Evolutionary conservation across 2,113 vertebrate species (phyloP).

Genomic region (Oryzias curvinotus): DNA sequence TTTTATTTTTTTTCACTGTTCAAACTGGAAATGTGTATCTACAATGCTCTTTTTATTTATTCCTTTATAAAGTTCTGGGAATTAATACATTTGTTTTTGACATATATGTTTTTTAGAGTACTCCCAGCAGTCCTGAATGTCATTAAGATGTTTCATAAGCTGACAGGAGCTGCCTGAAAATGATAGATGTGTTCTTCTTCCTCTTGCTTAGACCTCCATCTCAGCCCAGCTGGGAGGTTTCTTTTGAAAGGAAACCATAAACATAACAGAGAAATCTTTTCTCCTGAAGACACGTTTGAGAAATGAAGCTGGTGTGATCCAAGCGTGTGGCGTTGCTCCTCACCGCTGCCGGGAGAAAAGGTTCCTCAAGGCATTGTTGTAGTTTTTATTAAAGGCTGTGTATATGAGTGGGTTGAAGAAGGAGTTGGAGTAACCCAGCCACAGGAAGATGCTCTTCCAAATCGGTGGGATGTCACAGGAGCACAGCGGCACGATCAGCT

Average conservation of each 20-base stretch:
- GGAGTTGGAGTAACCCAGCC: constrained; percentile 98
- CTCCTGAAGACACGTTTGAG: constrained; percentile 16
- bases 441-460: constrained; percentile 97
- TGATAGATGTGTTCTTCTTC: constrained; percentile 10
- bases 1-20: background rate
- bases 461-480: constrained; percentile 87
- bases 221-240: constrained; percentile 37
- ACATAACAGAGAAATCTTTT: constrained; percentile 18
- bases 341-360: constrained; percentile 88
- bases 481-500: constrained; percentile 90
- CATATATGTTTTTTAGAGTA: background rate
- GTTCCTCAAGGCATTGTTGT: constrained; percentile 93
- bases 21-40: background rate
- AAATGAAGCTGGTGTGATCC: constrained; percentile 35
- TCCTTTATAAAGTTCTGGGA: constrained; percentile 3
- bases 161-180: constrained; percentile 3
- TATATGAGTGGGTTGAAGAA: constrained; percentile 98
- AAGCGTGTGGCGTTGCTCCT: constrained; percentile 27
- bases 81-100: constrained; percentile 5
- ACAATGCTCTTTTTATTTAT: background rate
- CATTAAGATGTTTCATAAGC: constrained; percentile 18
- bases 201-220: constrained; percentile 7
- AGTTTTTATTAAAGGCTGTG: constrained; percentile 97
- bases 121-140: constrained; percentile 9
- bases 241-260: constrained; percentile 14